Percentiles rank a stretch among this genome's conserved stretches.
phyloP scores from a whole-genome alignment of 2,888 invertebrate genomes.

The Invenusta paracnida region DNA sequence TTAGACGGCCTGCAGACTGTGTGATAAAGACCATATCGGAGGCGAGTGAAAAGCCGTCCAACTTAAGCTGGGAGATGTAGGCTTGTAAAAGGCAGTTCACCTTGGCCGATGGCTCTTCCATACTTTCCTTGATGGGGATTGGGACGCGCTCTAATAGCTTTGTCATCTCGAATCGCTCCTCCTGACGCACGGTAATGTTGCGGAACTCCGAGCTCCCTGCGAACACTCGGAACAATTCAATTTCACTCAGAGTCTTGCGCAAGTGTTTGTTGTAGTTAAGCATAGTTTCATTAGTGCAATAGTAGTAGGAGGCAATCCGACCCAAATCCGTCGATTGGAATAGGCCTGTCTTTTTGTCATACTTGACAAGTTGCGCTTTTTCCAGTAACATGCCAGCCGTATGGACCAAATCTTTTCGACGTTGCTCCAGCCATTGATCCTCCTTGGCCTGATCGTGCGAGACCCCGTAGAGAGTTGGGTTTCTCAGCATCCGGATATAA shows the following conservation, averaged over 20 bases:
- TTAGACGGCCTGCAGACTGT: slow-evolving; percentile 86
- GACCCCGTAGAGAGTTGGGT: slow-evolving; percentile 84
- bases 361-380: slow-evolving; percentile 86
- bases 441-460: slow-evolving; percentile 65
- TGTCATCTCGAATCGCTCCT: slow-evolving; percentile 90
- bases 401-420: slow-evolving; percentile 87
- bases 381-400: slow-evolving; percentile 85
- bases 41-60: slow-evolving; percentile 97
- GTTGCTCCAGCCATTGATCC: slow-evolving; percentile 78
- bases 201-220: slow-evolving; percentile 93
- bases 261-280: slow-evolving; percentile 89
- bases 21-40: slow-evolving; percentile 99
- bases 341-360: slow-evolving; percentile 66
- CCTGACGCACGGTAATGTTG: slow-evolving; percentile 70
- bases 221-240: slow-evolving; percentile 92
- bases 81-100: slow-evolving; percentile 73
- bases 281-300: slow-evolving; percentile 94
- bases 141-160: slow-evolving; percentile 92
- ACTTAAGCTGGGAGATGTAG: slow-evolving; percentile 92
- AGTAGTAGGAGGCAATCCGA: slow-evolving; percentile 94
- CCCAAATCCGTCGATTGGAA: slow-evolving; percentile 85
- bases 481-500: slow-evolving; percentile 86
- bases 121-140: slow-evolving; percentile 95
- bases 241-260: slow-evolving; percentile 91
- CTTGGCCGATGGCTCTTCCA: slow-evolving; percentile 95